Evolutionary conservation across 2,888 invertebrate species (phyloP), one percentile per base, ranked within the genome.

Genomic region (Coleophora flavipennella): DNA sequence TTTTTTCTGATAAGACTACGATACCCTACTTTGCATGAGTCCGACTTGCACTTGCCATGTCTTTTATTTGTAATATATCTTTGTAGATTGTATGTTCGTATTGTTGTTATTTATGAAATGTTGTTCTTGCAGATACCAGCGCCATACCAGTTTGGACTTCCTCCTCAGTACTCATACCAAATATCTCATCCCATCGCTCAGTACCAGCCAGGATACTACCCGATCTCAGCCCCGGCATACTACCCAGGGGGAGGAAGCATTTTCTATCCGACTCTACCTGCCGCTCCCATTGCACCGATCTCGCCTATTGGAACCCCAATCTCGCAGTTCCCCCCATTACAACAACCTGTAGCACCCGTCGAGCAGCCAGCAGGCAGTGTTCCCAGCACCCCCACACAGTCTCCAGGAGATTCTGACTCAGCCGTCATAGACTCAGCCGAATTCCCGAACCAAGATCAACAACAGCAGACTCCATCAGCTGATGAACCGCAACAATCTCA

Each of bases 391-490:
- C 61, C 68, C 1, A 40, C 58, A 25, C 59, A 65, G 38, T 52
- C 58, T 36, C 55, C 62, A 9, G 45, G 58, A 0, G 80, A 80
- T 38, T 57, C 67, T 11, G 81, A 83, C 37, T 62, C 77, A 1
- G 55, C 77, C n/a, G 72, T 83, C 0, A 57, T 83, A 29, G 83
- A 84, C 32, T 79, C 83, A 4, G 74, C 78, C 2, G 76, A 80
- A 14, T 59, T 47, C 36, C 46, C 59, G n/a, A 45, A 57, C 20
- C 60, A 64, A 44, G 53, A 59, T 37, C 50, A 58, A 40, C 46
- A 48, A 41, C 55, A 58, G 49, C 46, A 55, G 37, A 43, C 49
- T 26, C 43, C 44, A 40, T 27, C 54, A 41, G 35, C 49, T 36
- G 9, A 49, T 46, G 1, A 51, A 11, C 27, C 27, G 12, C 40